These are phyloP conservation scores for Muricea muricata DNA, from an alignment of 92 coral and sea anemone species.

Conservation along the genomic window DNA sequence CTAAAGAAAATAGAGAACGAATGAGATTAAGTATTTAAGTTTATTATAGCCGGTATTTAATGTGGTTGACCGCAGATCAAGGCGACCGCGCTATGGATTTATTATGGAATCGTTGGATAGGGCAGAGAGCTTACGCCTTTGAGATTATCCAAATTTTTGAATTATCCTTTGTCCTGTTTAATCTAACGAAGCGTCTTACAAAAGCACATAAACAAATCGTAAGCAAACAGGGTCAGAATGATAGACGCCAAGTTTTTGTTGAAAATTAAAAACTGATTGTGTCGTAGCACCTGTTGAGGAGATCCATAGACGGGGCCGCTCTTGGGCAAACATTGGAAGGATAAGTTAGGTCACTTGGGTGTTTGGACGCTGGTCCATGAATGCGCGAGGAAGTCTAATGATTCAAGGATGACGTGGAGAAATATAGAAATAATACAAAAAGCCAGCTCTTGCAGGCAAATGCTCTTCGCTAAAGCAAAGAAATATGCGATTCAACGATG, in stretches of 20 bases:
- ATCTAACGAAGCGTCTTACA: background rate
- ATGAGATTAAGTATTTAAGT: constrained; percentile 39
- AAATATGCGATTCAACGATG: too few species aligned
- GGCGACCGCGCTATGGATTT: constrained; percentile 3
- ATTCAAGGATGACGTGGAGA: too few species aligned
- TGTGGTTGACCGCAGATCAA: constrained; percentile 27
- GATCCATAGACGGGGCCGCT: too few species aligned
- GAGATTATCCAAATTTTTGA: background rate
- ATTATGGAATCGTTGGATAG: background rate
- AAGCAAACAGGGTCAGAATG: background rate
- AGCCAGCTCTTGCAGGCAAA: too few species aligned
- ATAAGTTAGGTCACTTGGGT: too few species aligned
- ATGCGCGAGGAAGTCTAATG: too few species aligned
- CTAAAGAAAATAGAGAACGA: background rate
- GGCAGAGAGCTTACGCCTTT: background rate
- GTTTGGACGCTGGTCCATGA: too few species aligned
- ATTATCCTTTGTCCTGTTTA: background rate
- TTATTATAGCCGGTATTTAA: constrained; percentile 1
- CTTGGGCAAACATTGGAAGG: too few species aligned
- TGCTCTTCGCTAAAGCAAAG: too few species aligned
- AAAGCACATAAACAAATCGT: background rate
- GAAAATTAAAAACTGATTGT: background rate
- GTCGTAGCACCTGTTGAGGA: background rate
- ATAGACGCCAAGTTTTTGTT: background rate
- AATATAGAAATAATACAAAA: too few species aligned